Conservation (phyloP, 2,113 vertebrate species). For the Stigmatopora nigra region DNA sequence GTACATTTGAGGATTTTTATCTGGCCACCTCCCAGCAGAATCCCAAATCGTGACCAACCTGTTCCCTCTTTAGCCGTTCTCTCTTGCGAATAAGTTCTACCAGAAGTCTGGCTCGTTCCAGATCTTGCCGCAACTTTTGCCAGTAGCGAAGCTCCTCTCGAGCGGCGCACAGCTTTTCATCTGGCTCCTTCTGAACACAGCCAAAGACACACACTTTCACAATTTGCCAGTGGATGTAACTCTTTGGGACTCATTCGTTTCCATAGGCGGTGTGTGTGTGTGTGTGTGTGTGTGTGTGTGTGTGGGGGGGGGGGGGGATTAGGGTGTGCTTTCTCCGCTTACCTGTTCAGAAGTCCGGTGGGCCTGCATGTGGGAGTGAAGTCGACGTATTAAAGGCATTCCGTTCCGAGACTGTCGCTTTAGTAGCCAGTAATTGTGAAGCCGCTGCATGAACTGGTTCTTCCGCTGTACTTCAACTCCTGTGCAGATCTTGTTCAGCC, state of each 20-base stretch:
- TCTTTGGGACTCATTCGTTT: too few species aligned
- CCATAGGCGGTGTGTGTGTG: too few species aligned
- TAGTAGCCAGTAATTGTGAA: conserved; percentile 96
- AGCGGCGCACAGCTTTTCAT: conserved; percentile 85
- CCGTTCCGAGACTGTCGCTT: conserved; percentile 94
- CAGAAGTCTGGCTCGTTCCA: conserved; percentile 88
- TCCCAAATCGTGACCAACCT: conserved; percentile 65
- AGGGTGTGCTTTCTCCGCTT: background rate
- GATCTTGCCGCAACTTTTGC: conserved; percentile 92
- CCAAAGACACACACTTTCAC: background rate
- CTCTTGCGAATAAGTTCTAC: conserved; percentile 95
- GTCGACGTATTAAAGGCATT: conserved; percentile 88
- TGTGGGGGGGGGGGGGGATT: too few species aligned
- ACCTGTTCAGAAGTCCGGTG: conserved; percentile 82
- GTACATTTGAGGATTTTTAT: background rate
- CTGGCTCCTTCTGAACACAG: conserved; percentile 80
- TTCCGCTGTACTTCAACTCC: conserved; percentile 91
- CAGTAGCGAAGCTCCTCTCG: conserved; percentile 94
- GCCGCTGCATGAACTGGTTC: conserved; percentile 95
- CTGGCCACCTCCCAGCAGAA: background rate
- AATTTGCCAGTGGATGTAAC: too few species aligned
- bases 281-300: too few species aligned
- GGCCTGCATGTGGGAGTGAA: conserved; percentile 87
- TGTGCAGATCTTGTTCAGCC: conserved; percentile 95
- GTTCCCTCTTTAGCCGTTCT: conserved; percentile 93